These are phyloP conservation scores for Drosophila infuscata DNA, from an alignment of 2,888 invertebrate species.

Conservation along the genomic window DNA sequence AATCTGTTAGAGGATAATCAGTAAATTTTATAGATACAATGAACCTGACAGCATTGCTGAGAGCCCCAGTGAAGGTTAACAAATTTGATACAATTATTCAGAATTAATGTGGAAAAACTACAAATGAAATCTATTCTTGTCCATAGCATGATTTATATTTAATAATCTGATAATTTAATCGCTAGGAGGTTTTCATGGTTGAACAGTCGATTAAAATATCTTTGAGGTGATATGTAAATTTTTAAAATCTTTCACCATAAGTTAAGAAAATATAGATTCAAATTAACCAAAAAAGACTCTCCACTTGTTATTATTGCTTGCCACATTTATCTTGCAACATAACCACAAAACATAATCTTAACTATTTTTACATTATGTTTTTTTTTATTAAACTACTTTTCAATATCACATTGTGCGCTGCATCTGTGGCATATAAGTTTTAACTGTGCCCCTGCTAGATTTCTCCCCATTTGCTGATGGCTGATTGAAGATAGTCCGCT, in stretches of 20 bases:
- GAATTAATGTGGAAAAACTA: no score
- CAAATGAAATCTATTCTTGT: not conserved
- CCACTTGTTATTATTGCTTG: no score
- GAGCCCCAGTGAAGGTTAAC: no score
- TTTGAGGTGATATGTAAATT: not conserved
- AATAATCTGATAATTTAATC: not conserved
- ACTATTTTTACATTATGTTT: no score
- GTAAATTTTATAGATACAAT: no score
- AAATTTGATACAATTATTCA: no score
- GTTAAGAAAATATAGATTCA: no score
- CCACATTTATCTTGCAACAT: not conserved
- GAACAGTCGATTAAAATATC: not conserved
- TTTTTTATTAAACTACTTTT: not conserved
- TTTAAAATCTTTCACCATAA: no score
- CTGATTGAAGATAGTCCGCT: constrained; percentile 46
- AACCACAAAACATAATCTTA: not conserved
- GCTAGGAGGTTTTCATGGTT: not conserved
- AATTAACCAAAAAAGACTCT: no score
- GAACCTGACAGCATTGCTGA: no score
- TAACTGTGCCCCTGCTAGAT: constrained; percentile 28
- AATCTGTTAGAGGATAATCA: no score
- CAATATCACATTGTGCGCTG: not conserved
- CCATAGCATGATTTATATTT: not conserved
- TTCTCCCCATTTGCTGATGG: constrained; percentile 43
- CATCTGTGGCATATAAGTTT: constrained; percentile 2